A percentile compares a stretch with the other conserved stretches of the same genome.
Conservation (phyloP, 2,113 vertebrate genomes). For the Carettochelys insculpta region DNA sequence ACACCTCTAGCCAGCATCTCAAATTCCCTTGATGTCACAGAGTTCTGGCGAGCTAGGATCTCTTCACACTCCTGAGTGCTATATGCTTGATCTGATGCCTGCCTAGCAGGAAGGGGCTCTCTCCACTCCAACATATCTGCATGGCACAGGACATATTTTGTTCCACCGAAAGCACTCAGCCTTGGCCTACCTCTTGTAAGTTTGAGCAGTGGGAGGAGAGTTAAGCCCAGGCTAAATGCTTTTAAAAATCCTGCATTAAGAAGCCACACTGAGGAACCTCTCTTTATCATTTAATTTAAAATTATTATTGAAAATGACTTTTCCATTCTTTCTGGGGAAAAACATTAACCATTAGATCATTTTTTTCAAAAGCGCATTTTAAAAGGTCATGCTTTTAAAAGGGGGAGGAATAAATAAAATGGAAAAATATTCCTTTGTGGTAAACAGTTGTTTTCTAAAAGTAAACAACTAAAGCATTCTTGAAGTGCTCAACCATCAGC, state of each 20-base stretch:
- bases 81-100: neutral
- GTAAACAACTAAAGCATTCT: conserved; percentile 64
- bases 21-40: neutral
- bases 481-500: conserved; percentile 54
- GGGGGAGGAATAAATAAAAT: neutral
- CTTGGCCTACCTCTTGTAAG: neutral
- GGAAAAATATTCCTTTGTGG: conserved; percentile 22
- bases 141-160: neutral
- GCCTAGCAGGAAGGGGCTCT: neutral
- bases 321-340: neutral
- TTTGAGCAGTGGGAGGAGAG: neutral
- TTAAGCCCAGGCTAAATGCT: neutral
- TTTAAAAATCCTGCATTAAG: neutral
- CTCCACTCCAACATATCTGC: neutral
- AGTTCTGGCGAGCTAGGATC: neutral
- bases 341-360: neutral
- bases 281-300: neutral
- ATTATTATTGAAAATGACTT: neutral
- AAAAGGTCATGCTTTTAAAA: neutral
- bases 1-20: neutral
- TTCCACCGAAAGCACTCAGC: neutral
- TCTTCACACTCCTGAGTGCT: neutral
- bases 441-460: conserved; percentile 55
- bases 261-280: neutral
- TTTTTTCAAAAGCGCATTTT: neutral